Base-by-base conservation (phyloP, 64 coral and sea anemone genomes). In the Montipora cactus region DNA sequence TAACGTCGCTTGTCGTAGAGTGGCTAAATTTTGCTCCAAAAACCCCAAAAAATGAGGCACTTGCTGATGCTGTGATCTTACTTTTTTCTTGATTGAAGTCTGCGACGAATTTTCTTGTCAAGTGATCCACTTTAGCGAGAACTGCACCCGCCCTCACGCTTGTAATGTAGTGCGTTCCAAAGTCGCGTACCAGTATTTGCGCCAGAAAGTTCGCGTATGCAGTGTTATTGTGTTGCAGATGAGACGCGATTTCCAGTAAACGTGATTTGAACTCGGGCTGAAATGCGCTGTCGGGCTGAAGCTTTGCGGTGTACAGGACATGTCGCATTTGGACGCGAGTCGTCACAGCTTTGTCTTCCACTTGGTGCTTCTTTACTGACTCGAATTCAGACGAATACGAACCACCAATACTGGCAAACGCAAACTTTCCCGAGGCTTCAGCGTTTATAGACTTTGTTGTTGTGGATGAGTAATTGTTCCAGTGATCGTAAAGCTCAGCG, bases 181-280 rank as follows among this genome's bases (percentile, higher is more conserved):
- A 98, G 49, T 98, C 97, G 4, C 94, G 97, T 3, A 98, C 83
- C 12, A 98, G 73, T 66, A 96, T 46, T n/a, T 94, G 91, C 0
- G 94, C 88, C 77, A 98, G 67, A 87, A 74, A 98, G 14, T 89
- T 84, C 8, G 94, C 94, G 18, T 94, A 89, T 0, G 81, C 91
- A 19, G 92, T 96, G 50, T 98, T 98, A 11, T 96, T 98, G 18
- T 81, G 83, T 59, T 98, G 97, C 59, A 98, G 44, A 88, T 98
- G 91, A 52, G 94, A 88, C 2, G 91, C 97, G 53, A 98, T 96
- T 79, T 94, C 94, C 0, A 98, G 89, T 6, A 98, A 59, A 51
- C 91, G 87, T 8, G 91, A 62, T 50, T 98, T 98, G 62, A 98
- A 96, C 48, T 66, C 89, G 47, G 97, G 91, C 59, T 98, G 94